These are phyloP conservation scores for Ips typographus DNA, from an alignment of 1,140 invertebrate species.

Conservation along the genomic window DNA sequence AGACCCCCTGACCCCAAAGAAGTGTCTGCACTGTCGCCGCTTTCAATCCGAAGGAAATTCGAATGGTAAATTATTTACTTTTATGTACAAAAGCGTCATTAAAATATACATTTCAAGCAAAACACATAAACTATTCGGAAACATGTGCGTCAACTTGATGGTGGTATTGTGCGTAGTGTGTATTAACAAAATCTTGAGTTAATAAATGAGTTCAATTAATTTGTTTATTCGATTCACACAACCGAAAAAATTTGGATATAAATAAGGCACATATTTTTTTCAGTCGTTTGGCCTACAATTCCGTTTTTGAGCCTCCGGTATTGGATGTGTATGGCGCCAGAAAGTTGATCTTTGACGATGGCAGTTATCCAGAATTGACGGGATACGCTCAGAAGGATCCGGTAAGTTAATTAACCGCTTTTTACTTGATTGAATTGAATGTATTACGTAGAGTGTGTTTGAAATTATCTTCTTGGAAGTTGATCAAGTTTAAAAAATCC, in stretches of 20 bases:
- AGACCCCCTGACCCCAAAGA: neutral
- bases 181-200: constrained; percentile 4
- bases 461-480: too few relatives aligned
- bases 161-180: neutral
- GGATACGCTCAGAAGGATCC: constrained; percentile 7
- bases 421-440: too few relatives aligned
- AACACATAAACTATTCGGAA: too few relatives aligned
- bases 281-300: constrained; percentile 6
- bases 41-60: constrained; percentile 8
- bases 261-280: neutral
- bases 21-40: neutral
- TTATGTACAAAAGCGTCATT: too few relatives aligned
- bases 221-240: neutral
- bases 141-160: too few relatives aligned
- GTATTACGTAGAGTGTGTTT: too few relatives aligned
- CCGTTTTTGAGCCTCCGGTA: constrained; percentile 11
- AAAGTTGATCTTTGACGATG: constrained; percentile 16
- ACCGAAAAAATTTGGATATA: too few relatives aligned
- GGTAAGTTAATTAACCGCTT: constrained; percentile 1
- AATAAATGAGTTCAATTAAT: neutral
- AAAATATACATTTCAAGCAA: too few relatives aligned
- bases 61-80: constrained; percentile 7
- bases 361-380: neutral
- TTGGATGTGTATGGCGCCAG: constrained; percentile 15
- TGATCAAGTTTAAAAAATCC: too few relatives aligned